Evolutionary conservation across 2,888 invertebrate genomes (phyloP).

Genomic region (Helleia helle): DNA sequence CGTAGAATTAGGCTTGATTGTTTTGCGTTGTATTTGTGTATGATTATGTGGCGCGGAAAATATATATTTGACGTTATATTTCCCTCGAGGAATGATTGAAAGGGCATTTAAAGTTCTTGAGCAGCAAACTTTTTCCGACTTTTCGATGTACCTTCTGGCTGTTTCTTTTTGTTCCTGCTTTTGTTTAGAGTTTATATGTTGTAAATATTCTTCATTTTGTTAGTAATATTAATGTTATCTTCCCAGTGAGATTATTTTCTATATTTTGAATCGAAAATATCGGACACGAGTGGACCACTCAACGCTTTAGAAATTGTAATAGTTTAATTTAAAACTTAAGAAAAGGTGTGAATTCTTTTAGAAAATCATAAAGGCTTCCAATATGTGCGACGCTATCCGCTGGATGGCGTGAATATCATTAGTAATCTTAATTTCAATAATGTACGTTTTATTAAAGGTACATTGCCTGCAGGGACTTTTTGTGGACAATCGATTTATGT

Average conservation of each 20-base stretch:
- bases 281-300: constrained; percentile 1
- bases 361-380: constrained; percentile 1
- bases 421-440: not conserved
- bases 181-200: constrained; percentile 26
- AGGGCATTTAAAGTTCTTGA: constrained; percentile 65
- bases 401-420: not conserved
- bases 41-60: constrained; percentile 54
- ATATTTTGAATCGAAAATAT: constrained; percentile 3
- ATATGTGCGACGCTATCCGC: not conserved
- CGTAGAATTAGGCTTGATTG: constrained; percentile 13
- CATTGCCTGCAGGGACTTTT: too few species aligned
- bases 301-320: constrained; percentile 4
- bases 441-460: too few species aligned
- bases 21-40: constrained; percentile 27
- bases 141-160: constrained; percentile 42
- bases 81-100: constrained; percentile 43
- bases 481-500: too few species aligned
- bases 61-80: constrained; percentile 56
- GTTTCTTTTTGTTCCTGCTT: constrained; percentile 32
- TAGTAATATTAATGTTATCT: constrained; percentile 29
- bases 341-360: not conserved
- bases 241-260: constrained; percentile 40
- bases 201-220: constrained; percentile 37
- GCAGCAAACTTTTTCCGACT: constrained; percentile 44
- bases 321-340: not conserved